These are phyloP conservation scores for Anguilla anguilla DNA, from an alignment of 2,797 vertebrate species.

Conservation along the genomic window DNA sequence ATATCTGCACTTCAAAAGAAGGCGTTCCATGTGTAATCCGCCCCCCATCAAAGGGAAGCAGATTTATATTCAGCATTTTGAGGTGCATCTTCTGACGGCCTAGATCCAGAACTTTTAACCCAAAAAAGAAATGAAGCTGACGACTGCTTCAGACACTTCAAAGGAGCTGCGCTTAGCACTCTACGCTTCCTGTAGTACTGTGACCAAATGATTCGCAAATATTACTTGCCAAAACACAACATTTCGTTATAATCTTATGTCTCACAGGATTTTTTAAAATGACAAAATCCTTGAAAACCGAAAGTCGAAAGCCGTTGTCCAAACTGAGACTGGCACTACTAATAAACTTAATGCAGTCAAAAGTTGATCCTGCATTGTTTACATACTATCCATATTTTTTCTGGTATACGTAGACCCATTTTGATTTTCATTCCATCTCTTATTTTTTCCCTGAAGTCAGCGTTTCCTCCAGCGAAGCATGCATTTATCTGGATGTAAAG, in stretches of 20 bases:
- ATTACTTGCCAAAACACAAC: constrained; percentile 5
- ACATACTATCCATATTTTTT: constrained; percentile 7
- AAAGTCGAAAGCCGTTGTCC: background rate
- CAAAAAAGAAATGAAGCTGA: background rate
- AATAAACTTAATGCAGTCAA: background rate
- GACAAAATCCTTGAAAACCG: background rate
- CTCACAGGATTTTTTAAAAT: background rate
- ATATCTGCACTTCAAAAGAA: constrained; percentile 13
- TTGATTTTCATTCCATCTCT: constrained; percentile 5
- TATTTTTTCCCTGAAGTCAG: constrained; percentile 5
- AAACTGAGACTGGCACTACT: background rate
- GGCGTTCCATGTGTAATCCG: background rate
- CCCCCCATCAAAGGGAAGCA: constrained; percentile 6
- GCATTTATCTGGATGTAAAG: constrained; percentile 23
- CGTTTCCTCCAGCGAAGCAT: background rate
- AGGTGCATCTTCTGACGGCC: background rate
- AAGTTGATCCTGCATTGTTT: background rate
- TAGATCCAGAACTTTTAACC: constrained; percentile 5
- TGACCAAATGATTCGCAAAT: constrained; percentile 18
- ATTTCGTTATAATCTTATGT: background rate
- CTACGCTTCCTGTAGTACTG: background rate
- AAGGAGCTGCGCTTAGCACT: background rate
- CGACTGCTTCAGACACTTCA: constrained; percentile 5
- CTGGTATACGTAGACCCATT: background rate
- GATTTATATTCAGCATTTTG: constrained; percentile 13